phyloP scores from a whole-genome alignment of 64 coral and sea anemone genomes.

The Stichodactyla helianthus region DNA sequence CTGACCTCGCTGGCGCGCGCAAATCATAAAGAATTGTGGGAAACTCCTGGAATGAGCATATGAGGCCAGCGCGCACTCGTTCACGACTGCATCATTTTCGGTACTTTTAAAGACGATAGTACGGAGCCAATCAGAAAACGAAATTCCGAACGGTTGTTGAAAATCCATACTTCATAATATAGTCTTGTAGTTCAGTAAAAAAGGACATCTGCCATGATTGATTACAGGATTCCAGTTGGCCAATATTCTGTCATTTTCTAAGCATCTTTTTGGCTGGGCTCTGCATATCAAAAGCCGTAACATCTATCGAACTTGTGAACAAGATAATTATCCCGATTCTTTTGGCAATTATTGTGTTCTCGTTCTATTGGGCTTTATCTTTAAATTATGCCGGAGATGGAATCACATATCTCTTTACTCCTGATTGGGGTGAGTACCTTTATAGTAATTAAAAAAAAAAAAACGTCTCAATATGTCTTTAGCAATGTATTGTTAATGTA shows the following conservation, averaged over 20 bases:
- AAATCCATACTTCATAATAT: too few relatives aligned
- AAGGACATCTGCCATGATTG: not conserved
- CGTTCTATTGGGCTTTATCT: slow-evolving; percentile 67
- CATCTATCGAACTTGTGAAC: slow-evolving; percentile 73
- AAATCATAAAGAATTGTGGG: too few relatives aligned
- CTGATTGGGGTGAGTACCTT: slow-evolving; percentile 63
- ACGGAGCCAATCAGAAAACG: too few relatives aligned
- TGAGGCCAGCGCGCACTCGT: too few relatives aligned
- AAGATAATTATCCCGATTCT: slow-evolving; percentile 62
- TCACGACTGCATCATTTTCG: too few relatives aligned
- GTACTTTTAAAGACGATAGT: too few relatives aligned
- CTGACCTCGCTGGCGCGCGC: too few relatives aligned
- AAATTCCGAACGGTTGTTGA: too few relatives aligned
- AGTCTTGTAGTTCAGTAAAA: too few relatives aligned
- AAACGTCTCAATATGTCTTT: not conserved
- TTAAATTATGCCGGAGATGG: slow-evolving; percentile 72
- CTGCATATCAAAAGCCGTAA: slow-evolving; percentile 33
- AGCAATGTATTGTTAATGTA: not conserved
- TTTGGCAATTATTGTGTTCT: slow-evolving; percentile 41
- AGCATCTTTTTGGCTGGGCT: slow-evolving; percentile 56
- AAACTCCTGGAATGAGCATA: too few relatives aligned
- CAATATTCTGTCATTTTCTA: slow-evolving; percentile 60
- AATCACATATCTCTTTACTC: slow-evolving; percentile 62
- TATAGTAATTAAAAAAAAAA: not conserved
- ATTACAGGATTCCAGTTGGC: slow-evolving; percentile 41